Base-by-base conservation (phyloP, 2,888 invertebrate species). In the Drosophila tripunctata region DNA sequence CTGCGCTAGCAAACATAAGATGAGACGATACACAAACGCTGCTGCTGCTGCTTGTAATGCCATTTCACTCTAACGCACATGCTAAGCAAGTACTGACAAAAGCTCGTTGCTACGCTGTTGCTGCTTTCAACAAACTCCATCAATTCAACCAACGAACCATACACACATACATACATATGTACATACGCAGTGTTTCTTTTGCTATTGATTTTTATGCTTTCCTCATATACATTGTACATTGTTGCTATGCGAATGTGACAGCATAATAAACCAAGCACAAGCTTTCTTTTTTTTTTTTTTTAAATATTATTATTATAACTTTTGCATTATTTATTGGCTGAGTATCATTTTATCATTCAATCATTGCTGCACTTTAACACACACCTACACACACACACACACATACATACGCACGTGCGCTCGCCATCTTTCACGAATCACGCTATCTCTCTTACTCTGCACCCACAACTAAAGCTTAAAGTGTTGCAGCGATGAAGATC, bases 291-390 rank as follows among this genome's bases (percentile, higher is more conserved):
- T 61, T 24, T 24, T 58, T 52, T 17, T 36, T 56, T 56, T 10
- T 70, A 35, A 64, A 61, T 67, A 44, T 67, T 56, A 27, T 70
- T 38, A 64, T 64, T 67, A 44, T 67, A 57, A 50, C 45, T 65
- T 64, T 54, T 55, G 41, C 52, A 40, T 47, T 36, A 22, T 30
- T 61, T 51, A 47, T 75, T 54, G 56, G 71, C 61, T 61, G 61
- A 65, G 60, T 44, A 41, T 30, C n/a, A n/a, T 50, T 31, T 10
- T 27, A 6, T 30, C n/a, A 27, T n/a, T n/a, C n/a, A n/a, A n/a
- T n/a, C n/a, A 27, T 45, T 43, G 40, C 19, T 22, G 19, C 52
- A 57, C 36, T 41, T 19, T 41, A 41, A 36, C 12, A 4, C 14
- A 45, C 12, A 50, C 54, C 30, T 1, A n/a, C 30, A 24, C 27